phyloP scores from a whole-genome alignment of 2,888 invertebrate species.

The Abrostola triplasia region DNA sequence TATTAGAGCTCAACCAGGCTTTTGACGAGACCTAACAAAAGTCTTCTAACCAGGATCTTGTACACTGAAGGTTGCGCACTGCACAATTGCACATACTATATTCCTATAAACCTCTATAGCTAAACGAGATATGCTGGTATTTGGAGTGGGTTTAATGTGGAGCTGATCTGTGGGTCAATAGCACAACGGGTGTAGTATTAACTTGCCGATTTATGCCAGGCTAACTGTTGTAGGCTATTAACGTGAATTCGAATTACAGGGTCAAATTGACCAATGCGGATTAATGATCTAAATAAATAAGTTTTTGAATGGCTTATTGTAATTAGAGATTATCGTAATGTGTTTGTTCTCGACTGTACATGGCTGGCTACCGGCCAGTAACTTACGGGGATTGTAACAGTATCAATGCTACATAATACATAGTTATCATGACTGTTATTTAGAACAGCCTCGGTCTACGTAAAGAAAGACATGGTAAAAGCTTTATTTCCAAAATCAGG shows the following conservation, averaged over 20 bases:
- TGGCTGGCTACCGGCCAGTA: conserved; percentile 30
- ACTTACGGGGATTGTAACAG: conserved; percentile 38
- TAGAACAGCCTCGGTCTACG: not conserved
- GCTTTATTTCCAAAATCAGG: too few relatives aligned
- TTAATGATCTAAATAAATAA: not conserved
- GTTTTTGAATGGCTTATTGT: conserved; percentile 15
- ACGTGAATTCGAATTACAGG: conserved; percentile 1
- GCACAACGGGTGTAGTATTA: conserved; percentile 6
- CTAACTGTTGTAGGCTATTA: not conserved
- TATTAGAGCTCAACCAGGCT: too few relatives aligned
- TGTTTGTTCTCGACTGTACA: conserved; percentile 1
- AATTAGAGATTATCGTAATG: conserved; percentile 4
- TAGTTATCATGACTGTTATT: conserved; percentile 27
- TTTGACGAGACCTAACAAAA: too few relatives aligned
- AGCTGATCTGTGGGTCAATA: conserved; percentile 1
- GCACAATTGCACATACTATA: too few relatives aligned
- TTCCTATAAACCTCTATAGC: not conserved
- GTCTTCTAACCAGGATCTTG: too few relatives aligned
- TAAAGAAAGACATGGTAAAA: too few relatives aligned
- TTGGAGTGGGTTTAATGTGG: conserved; percentile 1
- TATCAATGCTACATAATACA: conserved; percentile 23
- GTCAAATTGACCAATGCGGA: not conserved
- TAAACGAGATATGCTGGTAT: not conserved
- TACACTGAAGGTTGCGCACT: too few relatives aligned
- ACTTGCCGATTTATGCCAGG: not conserved